A percentile compares a stretch with the other conserved stretches of the same genome.
These are phyloP conservation scores for Paramuricea clavata DNA, from an alignment of 92 coral and sea anemone species.

Conservation along the genomic window DNA sequence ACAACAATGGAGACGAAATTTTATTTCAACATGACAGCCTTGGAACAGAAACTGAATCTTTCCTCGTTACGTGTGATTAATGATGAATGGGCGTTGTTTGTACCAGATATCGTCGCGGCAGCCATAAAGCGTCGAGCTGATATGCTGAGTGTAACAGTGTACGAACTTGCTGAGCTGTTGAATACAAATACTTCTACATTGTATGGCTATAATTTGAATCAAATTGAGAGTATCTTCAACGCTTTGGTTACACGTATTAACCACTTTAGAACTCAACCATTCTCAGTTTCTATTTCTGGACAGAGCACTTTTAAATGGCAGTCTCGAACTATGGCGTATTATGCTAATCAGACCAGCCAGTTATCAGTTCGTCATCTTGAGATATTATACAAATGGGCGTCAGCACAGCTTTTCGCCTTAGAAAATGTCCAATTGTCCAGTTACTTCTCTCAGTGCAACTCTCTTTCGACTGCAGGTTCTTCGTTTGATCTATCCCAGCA, in stretches of 20 bases:
- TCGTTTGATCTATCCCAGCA: too few species aligned
- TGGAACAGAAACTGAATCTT: too few species aligned
- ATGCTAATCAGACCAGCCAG: neutral
- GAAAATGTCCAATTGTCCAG: too few species aligned
- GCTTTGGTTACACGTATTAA: neutral
- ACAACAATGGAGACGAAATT: conserved; percentile 12
- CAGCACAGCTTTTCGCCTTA: too few species aligned
- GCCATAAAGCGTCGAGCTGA: conserved; percentile 2
- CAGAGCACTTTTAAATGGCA: neutral
- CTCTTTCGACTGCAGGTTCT: too few species aligned
- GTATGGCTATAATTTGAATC: conserved; percentile 2
- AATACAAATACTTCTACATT: neutral
- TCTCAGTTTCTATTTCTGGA: neutral
- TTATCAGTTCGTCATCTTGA: too few species aligned
- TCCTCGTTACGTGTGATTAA: conserved; percentile 10
- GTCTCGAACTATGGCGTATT: neutral
- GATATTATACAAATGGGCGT: too few species aligned
- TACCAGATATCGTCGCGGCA: neutral
- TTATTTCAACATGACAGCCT: conserved; percentile 28
- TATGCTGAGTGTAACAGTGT: neutral
- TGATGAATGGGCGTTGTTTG: neutral
- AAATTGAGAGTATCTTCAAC: neutral
- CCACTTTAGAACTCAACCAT: neutral
- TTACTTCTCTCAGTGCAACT: too few species aligned
- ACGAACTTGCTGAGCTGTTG: neutral